Base-by-base conservation (phyloP, 2,888 invertebrate genomes). In the Endotricha flammealis region DNA sequence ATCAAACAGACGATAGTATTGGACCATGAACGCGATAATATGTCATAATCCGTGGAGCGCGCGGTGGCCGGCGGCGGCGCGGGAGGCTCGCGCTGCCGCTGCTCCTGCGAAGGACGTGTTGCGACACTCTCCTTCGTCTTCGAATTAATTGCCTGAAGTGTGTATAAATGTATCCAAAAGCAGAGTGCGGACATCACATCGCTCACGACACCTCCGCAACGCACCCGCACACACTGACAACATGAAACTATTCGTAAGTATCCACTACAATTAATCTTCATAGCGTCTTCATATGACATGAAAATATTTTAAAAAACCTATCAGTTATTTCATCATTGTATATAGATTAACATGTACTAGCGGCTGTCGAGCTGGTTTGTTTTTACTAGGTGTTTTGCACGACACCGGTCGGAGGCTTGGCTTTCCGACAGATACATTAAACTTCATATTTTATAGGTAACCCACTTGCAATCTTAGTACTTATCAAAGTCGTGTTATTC, bases 171-270 rank as follows among this genome's bases (percentile, higher is more conserved):
- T 51, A 41, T 38, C 42, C 46, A 37, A 41, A 33, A 32, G 7
- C n/a, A 17, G 6, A 14, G 14, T 8, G 5, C 14, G 27, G 29
- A 37, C 48, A 46, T 57, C 58, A 59, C 52, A 50, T 30, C 36
- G 46, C 41, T 36, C 29, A 29, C 35, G 42, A 36, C 37, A 22
- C 33, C 39, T 23, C n/a, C 12, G 31, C 16, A 7, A 24, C 16
- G 32, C 27, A 17, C 25, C 32, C 14, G 10, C 32, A 20, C 20
- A 7, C 16, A 25, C 32, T 4, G 0, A 3, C 49, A 60, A 46
- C 37, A 78, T 77, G 77, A 77, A 68, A 49, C 39, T 64, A 11
- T 53, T 73, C 49, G 77, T 78, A 41, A 77, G 77, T 75, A 37
- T 32, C 27, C 20, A 28, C 37, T 28, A 28, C 28, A 37, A 36